A percentile compares a stretch with the other conserved stretches of the same genome.
These are phyloP conservation scores for Heliothis peltigera DNA, from an alignment of 2,888 invertebrate species.

Conservation along the genomic window DNA sequence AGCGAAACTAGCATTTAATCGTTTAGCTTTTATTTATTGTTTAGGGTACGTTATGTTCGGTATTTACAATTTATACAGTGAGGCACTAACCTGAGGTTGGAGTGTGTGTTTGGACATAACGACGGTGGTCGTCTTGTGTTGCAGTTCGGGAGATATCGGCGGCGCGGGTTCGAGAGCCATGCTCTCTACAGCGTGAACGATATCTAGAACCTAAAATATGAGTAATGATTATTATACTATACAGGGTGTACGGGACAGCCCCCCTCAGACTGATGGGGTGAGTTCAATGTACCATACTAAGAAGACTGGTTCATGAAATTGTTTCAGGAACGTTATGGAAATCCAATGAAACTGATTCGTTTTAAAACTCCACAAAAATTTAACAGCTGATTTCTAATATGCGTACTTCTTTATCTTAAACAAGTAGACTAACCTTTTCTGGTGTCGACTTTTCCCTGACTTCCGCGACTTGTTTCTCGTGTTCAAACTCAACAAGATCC, in stretches of 20 bases:
- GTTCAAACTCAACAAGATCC: conserved; percentile 93
- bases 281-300: too few species aligned
- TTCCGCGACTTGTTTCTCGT: conserved; percentile 91
- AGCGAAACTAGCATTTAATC: not conserved
- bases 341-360: too few species aligned
- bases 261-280: too few species aligned
- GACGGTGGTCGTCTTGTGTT: conserved; percentile 96
- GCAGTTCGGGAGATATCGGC: conserved; percentile 94
- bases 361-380: too few species aligned
- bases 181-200: conserved; percentile 96
- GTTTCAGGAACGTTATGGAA: too few species aligned
- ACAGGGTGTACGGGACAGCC: too few species aligned
- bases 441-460: conserved; percentile 95
- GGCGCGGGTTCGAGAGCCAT: conserved; percentile 92
- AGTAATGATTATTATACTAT: not conserved
- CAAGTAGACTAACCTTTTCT: conserved; percentile 91
- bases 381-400: not conserved
- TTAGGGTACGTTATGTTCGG: not conserved
- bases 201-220: conserved; percentile 93
- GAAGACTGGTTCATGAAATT: too few species aligned
- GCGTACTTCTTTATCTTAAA: not conserved
- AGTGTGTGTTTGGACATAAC: conserved; percentile 98
- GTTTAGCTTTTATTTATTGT: conserved; percentile 15
- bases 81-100: conserved; percentile 91
- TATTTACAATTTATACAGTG: conserved; percentile 4